Evolutionary conservation across 2,888 invertebrate species (phyloP), one percentile per base, ranked within the genome.

Genomic region (Ametastegia equiseti): DNA sequence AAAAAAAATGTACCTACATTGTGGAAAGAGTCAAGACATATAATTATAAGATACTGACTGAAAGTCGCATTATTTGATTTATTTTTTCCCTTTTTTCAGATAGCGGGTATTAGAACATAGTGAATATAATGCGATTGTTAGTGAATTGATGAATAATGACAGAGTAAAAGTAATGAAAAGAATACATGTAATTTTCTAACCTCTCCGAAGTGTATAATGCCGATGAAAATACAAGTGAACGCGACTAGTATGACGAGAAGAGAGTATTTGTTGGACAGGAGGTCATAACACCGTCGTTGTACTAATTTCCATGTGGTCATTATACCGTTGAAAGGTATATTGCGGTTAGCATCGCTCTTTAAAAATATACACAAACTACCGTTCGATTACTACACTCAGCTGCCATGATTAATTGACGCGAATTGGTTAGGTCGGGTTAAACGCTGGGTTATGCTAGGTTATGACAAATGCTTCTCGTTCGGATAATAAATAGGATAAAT

Each of bases 261-360:
- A 2, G 92, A 92, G 80, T 91, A 92, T 82, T 92, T 92, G 83
- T 92, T 91, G 23, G 92, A 92, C 6, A 92, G 87, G 69, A 92
- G 84, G 86, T 92, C 92, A 87, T 92, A 92, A 83, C 90, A 90
- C 84, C 91, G 91, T 86, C 92, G 90, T 83, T 93, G 93, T 79
- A 93, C 82, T 50, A 92, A 85, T 85, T 92, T 92, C 91, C 92
- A 92, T 87, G 91, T 89, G 83, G 90, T 91, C 92, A 92, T 92
- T 90, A 89, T 90, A 88, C 88, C 85, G 81, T 84, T 86, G 86
- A 86, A 84, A 47, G 42, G 15, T 60, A 19, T 33, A 13, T 57
- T 60, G 9, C 4, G 15, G 63, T 45, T 19, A n/a, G 50, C 75
- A 75, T 75, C 54, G n/a, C 75, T 75, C 13, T 50, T 54, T 71